Evolutionary conservation across 2,113 vertebrate species (phyloP).

Genomic region (Callospermophilus lateralis): DNA sequence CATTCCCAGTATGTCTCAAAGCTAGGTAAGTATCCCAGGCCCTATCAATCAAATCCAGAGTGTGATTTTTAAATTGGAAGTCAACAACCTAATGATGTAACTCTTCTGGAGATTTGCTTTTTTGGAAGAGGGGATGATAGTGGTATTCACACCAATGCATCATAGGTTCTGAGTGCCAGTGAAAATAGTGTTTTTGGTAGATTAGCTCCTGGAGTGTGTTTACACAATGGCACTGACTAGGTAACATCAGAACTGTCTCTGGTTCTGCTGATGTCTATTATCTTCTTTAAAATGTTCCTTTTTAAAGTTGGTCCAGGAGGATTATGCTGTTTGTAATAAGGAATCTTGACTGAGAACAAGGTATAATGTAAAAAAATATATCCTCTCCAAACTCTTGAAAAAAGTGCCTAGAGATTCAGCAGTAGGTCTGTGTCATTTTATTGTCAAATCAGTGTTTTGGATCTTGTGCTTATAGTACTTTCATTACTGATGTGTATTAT

Average conservation of each 20-base stretch:
- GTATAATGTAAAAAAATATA: background rate
- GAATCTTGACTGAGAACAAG: background rate
- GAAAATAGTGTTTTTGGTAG: background rate
- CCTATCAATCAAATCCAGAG: background rate
- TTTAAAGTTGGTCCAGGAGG: background rate
- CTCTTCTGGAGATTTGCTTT: background rate
- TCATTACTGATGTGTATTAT: conserved; percentile 4
- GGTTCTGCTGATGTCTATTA: background rate
- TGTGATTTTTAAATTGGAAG: background rate
- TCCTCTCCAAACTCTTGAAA: background rate
- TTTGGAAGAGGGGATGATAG: background rate
- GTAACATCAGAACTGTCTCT: background rate
- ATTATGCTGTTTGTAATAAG: conserved; percentile 19
- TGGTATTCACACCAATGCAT: background rate
- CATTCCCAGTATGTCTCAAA: background rate
- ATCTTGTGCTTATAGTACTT: conserved; percentile 1
- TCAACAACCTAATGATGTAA: background rate
- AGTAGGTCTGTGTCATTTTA: background rate
- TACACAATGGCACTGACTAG: background rate
- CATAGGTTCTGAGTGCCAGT: background rate
- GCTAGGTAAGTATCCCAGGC: background rate
- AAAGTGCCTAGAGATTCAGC: background rate
- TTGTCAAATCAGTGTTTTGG: background rate
- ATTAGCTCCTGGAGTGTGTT: background rate
- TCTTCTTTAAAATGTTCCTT: background rate